These are phyloP conservation scores for Tachysurus fulvidraco DNA, from an alignment of 2,113 vertebrate species.

Conservation along the genomic window DNA sequence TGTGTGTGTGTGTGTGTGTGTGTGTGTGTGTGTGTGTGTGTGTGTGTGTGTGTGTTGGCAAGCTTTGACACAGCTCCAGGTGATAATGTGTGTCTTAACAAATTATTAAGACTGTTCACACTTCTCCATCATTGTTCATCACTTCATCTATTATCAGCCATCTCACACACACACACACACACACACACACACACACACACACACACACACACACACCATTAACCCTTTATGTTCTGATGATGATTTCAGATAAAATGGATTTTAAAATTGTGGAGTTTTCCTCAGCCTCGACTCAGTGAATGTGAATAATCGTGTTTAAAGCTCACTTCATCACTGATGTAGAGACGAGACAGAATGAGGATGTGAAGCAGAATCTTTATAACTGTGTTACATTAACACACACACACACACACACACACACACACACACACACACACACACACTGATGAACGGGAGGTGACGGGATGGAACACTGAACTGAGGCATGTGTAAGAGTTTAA, in stretches of 20 bases:
- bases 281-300: background rate
- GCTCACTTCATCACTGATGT: conserved; percentile 1
- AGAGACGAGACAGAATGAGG: background rate
- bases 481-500: background rate
- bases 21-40: background rate
- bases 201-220: conserved; percentile 7
- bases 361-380: background rate
- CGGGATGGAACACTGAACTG: conserved; percentile 1
- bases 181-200: conserved; percentile 29
- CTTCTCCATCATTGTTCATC: conserved; percentile 18
- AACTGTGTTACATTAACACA: background rate
- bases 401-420: too few relatives aligned
- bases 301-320: background rate
- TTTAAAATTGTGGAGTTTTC: background rate
- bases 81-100: conserved; percentile 46
- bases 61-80: conserved; percentile 22
- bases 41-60: background rate
- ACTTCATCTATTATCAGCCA: conserved; percentile 7
- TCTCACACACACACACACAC: conserved; percentile 10
- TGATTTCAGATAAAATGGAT: background rate
- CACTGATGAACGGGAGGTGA: background rate
- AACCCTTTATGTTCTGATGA: background rate
- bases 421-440: conserved; percentile 17
- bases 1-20: too few relatives aligned
- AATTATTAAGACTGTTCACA: conserved; percentile 45